Percentiles rank a stretch among this genome's conserved stretches.
Conservation (phyloP, 2,888 invertebrate species). For the Aphrophora alni region DNA sequence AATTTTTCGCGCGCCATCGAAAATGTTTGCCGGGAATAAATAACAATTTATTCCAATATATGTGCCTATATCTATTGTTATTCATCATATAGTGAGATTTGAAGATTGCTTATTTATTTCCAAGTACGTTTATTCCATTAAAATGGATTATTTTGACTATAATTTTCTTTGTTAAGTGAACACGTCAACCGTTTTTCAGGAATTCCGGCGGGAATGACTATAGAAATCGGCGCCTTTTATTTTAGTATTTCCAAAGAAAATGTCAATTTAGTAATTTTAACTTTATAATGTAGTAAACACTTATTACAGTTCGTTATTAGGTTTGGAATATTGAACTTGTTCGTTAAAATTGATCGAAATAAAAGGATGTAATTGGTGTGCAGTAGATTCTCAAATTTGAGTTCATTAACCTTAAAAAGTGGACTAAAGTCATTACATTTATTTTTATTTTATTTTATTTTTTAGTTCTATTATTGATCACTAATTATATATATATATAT, state of each 20-base stretch:
- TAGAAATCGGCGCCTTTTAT: neutral
- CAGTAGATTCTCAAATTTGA: neutral
- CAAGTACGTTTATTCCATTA: neutral
- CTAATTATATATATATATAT: too few relatives aligned
- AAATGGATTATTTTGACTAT: neutral
- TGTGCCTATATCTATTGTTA: neutral
- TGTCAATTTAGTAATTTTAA: neutral
- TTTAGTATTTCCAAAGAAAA: neutral
- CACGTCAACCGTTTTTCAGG: conserved; percentile 1
- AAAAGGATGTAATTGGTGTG: neutral
- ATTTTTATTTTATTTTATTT: neutral
- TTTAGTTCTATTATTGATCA: too few relatives aligned
- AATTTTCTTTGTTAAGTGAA: neutral
- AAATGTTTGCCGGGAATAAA: neutral
- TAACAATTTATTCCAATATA: neutral
- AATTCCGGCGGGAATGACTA: conserved; percentile 6
- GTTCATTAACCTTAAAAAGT: neutral
- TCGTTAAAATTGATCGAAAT: neutral
- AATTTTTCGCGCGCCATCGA: neutral
- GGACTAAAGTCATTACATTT: neutral
- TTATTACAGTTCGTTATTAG: neutral
- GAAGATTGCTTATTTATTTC: neutral
- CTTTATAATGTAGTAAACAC: neutral
- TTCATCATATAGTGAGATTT: neutral
- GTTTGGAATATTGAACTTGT: neutral